Conservation (phyloP, 1,140 invertebrate genomes). For the Dendroctonus ponderosae region DNA sequence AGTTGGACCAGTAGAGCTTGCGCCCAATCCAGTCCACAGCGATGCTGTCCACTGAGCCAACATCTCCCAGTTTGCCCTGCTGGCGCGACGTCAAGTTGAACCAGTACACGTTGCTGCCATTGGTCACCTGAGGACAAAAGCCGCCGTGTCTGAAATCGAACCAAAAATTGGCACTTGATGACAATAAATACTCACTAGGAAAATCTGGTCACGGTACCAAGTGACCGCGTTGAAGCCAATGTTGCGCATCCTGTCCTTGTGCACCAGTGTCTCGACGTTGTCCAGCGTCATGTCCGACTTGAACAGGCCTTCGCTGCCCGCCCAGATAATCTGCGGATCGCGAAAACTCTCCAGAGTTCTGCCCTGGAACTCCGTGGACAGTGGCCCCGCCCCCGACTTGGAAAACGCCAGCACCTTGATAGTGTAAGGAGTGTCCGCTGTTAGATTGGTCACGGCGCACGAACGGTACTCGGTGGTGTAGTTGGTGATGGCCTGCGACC, state of each 20-base stretch:
- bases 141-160: too few relatives aligned
- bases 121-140: slow-evolving; percentile 54
- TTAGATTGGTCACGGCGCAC: slow-evolving; percentile 65
- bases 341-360: slow-evolving; percentile 59
- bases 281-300: slow-evolving; percentile 74
- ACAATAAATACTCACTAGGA: slow-evolving; percentile 53
- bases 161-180: background rate
- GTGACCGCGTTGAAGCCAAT: slow-evolving; percentile 44
- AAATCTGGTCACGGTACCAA: slow-evolving; percentile 56
- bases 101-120: slow-evolving; percentile 67
- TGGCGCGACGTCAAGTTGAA: slow-evolving; percentile 65
- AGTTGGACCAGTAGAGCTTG: slow-evolving; percentile 87
- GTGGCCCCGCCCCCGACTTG: slow-evolving; percentile 70
- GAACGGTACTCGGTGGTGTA: slow-evolving; percentile 59
- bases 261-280: slow-evolving; percentile 63
- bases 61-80: slow-evolving; percentile 59
- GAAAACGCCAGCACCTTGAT: slow-evolving; percentile 78
- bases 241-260: slow-evolving; percentile 56
- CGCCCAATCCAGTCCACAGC: slow-evolving; percentile 87
- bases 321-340: slow-evolving; percentile 63
- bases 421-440: slow-evolving; percentile 71
- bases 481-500: slow-evolving; percentile 53
- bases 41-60: slow-evolving; percentile 72
- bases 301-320: slow-evolving; percentile 65
- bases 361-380: slow-evolving; percentile 72